Conservation (phyloP, 2,888 invertebrate genomes). For the Drosophila fulvimacula region DNA sequence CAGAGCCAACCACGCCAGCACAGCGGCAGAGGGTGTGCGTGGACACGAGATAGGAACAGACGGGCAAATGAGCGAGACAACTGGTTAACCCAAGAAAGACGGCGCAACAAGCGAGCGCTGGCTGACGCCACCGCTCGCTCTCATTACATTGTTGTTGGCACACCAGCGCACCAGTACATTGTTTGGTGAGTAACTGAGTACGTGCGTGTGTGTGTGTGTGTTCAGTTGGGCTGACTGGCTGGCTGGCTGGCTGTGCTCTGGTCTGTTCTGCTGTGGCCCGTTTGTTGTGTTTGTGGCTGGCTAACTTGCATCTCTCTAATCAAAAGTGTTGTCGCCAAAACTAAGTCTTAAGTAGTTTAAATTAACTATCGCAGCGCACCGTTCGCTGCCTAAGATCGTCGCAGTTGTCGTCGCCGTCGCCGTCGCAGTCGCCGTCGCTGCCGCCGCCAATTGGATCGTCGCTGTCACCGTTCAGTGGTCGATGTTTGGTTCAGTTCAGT, state of each 20-base stretch:
- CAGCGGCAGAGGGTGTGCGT: not conserved
- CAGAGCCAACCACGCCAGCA: constrained; percentile 18
- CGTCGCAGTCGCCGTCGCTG: not conserved
- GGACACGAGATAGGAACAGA: constrained; percentile 20
- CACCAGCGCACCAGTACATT: constrained; percentile 28
- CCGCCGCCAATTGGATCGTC: constrained; percentile 20
- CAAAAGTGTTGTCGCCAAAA: constrained; percentile 28
- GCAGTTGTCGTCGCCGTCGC: not conserved
- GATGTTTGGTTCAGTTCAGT: constrained; percentile 50
- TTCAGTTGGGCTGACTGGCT: constrained; percentile 5
- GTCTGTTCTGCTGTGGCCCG: not conserved
- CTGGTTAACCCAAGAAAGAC: constrained; percentile 12
- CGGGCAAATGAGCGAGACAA: constrained; percentile 6
- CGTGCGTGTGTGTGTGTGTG: constrained; percentile 26
- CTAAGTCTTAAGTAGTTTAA: constrained; percentile 46
- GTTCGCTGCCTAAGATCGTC: constrained; percentile 7
- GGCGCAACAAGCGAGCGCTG: constrained; percentile 51
- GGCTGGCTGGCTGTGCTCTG: no score
- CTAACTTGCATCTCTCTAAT: constrained; percentile 59
- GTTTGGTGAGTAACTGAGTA: constrained; percentile 39
- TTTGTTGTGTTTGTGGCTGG: constrained; percentile 48
- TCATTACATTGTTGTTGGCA: constrained; percentile 38
- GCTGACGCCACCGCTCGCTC: constrained; percentile 26
- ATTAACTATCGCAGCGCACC: constrained; percentile 26
- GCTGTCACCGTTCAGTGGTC: constrained; percentile 22